These are phyloP conservation scores for Campylomormyrus tamandua DNA, from an alignment of 2,113 vertebrate species.

Conservation along the genomic window DNA sequence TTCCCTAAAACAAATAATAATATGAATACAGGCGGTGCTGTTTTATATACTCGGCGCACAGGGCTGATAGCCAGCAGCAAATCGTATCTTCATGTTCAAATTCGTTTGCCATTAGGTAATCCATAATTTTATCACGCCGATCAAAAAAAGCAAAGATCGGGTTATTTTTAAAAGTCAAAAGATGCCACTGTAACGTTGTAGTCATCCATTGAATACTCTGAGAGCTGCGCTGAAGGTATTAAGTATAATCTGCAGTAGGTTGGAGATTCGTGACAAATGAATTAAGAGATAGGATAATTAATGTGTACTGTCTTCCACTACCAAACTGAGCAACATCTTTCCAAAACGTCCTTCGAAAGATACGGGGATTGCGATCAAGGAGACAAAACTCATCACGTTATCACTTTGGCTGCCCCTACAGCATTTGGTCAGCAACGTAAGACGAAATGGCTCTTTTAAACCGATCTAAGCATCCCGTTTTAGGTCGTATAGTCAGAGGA, in stretches of 20 bases:
- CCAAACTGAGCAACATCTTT: not conserved
- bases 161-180: not conserved
- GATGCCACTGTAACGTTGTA: not conserved
- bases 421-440: not conserved
- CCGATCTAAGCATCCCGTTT: not conserved
- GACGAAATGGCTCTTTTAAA: not conserved
- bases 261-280: not conserved
- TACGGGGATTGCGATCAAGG: not conserved
- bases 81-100: not conserved
- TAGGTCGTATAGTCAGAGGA: not conserved
- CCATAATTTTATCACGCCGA: not conserved
- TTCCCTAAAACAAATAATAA: not conserved
- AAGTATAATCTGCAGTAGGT: not conserved
- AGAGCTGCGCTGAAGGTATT: not conserved
- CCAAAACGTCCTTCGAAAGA: not conserved
- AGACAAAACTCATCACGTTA: not conserved
- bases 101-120: not conserved
- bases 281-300: not conserved
- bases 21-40: not conserved
- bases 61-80: not conserved
- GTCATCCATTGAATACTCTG: not conserved
- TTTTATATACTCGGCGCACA: not conserved
- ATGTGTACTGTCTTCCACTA: not conserved
- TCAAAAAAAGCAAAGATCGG: not conserved
- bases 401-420: not conserved